Percentiles rank a stretch among this genome's conserved stretches.
Evolutionary conservation across 2,113 vertebrate genomes (phyloP).

Genomic region (Grantiella picta): DNA sequence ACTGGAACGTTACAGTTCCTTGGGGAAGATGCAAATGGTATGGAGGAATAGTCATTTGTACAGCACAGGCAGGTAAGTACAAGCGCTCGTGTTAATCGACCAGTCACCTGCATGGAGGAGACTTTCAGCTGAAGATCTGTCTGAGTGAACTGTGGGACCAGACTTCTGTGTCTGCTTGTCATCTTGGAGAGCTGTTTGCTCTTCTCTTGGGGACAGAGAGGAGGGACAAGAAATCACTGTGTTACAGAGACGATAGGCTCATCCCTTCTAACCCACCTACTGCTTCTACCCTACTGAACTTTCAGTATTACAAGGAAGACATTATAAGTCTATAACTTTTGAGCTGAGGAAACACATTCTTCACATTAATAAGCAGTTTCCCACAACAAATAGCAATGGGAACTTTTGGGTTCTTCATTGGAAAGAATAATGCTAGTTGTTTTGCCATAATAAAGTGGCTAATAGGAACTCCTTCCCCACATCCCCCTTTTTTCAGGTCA

Average conservation of each 20-base stretch:
- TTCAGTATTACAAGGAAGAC: not conserved
- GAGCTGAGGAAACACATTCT: not conserved
- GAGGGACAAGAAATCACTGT: not conserved
- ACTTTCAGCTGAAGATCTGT: not conserved
- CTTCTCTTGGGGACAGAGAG: not conserved
- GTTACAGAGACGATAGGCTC: not conserved
- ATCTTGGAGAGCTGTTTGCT: not conserved
- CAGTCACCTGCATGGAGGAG: not conserved
- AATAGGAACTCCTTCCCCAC: constrained; percentile 23
- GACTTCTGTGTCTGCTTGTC: not conserved
- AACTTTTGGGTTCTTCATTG: not conserved
- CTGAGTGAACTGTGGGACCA: not conserved
- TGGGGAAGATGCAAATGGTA: not conserved
- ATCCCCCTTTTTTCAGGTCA: constrained; percentile 59
- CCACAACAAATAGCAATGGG: not conserved
- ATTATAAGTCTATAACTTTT: not conserved
- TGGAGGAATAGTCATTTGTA: not conserved
- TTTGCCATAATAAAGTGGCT: constrained; percentile 55
- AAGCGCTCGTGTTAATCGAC: not conserved
- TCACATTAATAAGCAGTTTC: not conserved
- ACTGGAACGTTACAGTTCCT: not conserved
- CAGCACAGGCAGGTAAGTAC: not conserved
- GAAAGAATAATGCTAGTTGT: constrained; percentile 21
- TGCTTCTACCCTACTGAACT: not conserved
- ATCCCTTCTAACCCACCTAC: not conserved